Conservation (phyloP, 2,888 invertebrate species). For the Drosophila basisetae region DNA sequence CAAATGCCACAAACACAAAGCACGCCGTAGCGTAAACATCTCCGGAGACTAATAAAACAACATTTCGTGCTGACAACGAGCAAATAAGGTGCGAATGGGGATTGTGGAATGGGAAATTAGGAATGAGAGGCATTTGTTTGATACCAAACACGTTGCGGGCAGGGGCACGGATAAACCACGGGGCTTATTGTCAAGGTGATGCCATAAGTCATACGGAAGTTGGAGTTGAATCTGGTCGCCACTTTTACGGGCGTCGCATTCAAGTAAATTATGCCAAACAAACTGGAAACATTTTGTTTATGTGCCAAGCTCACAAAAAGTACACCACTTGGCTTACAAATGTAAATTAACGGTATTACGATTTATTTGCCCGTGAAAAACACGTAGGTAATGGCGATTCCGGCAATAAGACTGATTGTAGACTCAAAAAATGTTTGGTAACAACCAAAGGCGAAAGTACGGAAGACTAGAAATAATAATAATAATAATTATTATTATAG, state of each 20-base stretch:
- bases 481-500: slow-evolving; percentile 34
- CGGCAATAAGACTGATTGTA: neutral
- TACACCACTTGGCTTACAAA: slow-evolving; percentile 28
- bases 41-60: slow-evolving; percentile 83
- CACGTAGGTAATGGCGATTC: slow-evolving; percentile 16
- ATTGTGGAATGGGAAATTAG: neutral
- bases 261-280: slow-evolving; percentile 60
- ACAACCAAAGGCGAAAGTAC: slow-evolving; percentile 62
- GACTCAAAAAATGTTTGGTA: slow-evolving; percentile 1
- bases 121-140: slow-evolving; percentile 58
- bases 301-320: slow-evolving; percentile 17
- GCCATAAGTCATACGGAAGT: slow-evolving; percentile 67
- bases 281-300: slow-evolving; percentile 64
- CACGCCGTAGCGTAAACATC: slow-evolving; percentile 64
- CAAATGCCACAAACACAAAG: slow-evolving; percentile 53
- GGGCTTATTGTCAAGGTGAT: slow-evolving; percentile 81
- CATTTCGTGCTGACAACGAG: slow-evolving; percentile 78
- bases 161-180: slow-evolving; percentile 56
- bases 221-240: slow-evolving; percentile 24
- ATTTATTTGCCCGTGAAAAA: slow-evolving; percentile 34
- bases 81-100: slow-evolving; percentile 71
- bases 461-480: slow-evolving; percentile 58
- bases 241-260: slow-evolving; percentile 34
- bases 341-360: slow-evolving; percentile 42
- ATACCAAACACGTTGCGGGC: slow-evolving; percentile 45